A percentile compares a stretch with the other conserved stretches of the same genome.
phyloP scores from a whole-genome alignment of 1,140 invertebrate species.

The Elysia chlorotica region DNA sequence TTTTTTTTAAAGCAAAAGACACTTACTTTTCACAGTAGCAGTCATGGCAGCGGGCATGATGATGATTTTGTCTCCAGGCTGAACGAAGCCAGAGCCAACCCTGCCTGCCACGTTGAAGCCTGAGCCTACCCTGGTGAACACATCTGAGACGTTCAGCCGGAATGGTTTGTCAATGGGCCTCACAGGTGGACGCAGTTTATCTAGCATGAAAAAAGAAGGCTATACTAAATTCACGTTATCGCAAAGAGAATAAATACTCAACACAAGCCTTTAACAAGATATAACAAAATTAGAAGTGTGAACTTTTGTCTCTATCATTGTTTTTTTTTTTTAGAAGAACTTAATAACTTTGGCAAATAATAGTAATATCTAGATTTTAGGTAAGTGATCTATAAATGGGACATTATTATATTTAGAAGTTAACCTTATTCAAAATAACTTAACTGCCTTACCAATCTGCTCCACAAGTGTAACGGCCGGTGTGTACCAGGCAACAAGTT shows the following conservation, averaged over 20 bases:
- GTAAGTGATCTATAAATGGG: no score
- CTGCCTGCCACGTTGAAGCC: conserved; percentile 84
- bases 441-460: conserved; percentile 87
- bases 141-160: conserved; percentile 86
- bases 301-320: no score
- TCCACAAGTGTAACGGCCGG: conserved; percentile 78
- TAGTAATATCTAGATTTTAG: no score
- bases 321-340: no score
- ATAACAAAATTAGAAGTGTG: no score
- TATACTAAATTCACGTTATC: no score
- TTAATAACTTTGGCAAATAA: no score
- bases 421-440: no score
- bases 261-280: no score
- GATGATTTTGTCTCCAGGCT: conserved; percentile 83
- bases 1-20: no score
- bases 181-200: conserved; percentile 61
- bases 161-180: conserved; percentile 87
- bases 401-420: no score
- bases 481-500: conserved; percentile 81
- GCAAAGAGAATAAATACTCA: neutral
- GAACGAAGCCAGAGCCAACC: conserved; percentile 88
- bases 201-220: conserved; percentile 34
- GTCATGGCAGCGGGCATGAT: conserved; percentile 75
- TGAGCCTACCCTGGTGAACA: conserved; percentile 87
- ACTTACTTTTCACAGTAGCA: conserved; percentile 57